Evolutionary conservation across 2,113 vertebrate genomes (phyloP), one percentile per base, ranked within the genome.

Genomic region (Paralichthys olivaceus): DNA sequence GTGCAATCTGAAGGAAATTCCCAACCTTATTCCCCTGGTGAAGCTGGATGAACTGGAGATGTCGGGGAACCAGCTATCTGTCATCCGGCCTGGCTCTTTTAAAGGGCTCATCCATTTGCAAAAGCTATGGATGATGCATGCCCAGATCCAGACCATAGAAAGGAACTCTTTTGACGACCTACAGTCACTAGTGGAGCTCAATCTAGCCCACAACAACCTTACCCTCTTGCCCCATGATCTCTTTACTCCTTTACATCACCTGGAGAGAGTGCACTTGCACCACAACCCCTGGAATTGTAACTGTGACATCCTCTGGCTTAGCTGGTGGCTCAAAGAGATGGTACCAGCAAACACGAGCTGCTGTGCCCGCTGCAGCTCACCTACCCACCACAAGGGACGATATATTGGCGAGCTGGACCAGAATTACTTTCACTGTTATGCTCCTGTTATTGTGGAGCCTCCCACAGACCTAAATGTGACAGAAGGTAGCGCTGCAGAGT

Each of bases 241-340:
- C 45, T 99, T 99, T 90, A 99, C 97, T 7, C 98, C 98, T n/a
- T 94, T 99, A 79, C 97, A 95, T 91, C 96, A 96, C 60, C 93
- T 99, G 58, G 97, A 99, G 92, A 94, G 98, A 91, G 98, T 99
- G 82, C 97, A 99, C 86, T 93, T 99, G 81, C 98, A 99, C 80
- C 98, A 99, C 93, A 99, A 99, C 89, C 98, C 98, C 28, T 99
- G 98, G 98, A 98, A 98, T 91, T 99, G 98, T 94, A 98, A 99
- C 90, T 99, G 98, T 87, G 98, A 99, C 77, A 98, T 99, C 60
- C 94, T 99, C 73, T 99, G 98, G 98, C 96, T 99, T 51, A 98
- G 97, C 89, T 99, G 98, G 98, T 99, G 98, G 98, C 96, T 99
- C 72, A 98, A 99, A 88, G 98, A 99, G 91, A 99, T 98, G 94